These are phyloP conservation scores for Octonoba sinensis DNA, from an alignment of 2,888 invertebrate genomes.

Conservation along the genomic window DNA sequence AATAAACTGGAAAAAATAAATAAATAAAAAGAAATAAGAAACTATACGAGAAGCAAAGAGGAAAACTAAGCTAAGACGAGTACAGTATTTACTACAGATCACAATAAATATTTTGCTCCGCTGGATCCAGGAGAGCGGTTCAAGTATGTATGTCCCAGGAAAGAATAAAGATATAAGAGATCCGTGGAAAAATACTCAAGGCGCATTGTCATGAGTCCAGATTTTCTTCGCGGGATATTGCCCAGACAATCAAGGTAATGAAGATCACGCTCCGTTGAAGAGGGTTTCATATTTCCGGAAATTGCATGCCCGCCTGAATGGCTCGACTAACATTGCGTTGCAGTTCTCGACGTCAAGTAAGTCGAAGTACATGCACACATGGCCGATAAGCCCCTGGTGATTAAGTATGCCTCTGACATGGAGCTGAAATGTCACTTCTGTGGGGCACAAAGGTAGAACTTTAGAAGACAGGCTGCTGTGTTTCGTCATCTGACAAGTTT, in stretches of 20 bases:
- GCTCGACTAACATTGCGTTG: constrained; percentile 11
- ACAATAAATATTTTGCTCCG: constrained; percentile 19
- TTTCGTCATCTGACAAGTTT: too few relatives aligned
- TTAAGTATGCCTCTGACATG: constrained; percentile 37
- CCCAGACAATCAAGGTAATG: constrained; percentile 51
- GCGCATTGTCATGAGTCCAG: constrained; percentile 19
- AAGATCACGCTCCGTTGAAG: constrained; percentile 50
- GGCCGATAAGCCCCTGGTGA: constrained; percentile 24
- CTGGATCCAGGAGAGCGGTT: constrained; percentile 9
- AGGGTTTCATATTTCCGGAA: constrained; percentile 51
- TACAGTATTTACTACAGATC: not conserved
- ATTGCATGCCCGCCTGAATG: constrained; percentile 44
- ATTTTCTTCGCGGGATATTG: constrained; percentile 13
- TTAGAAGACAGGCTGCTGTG: too few relatives aligned
- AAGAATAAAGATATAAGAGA: not conserved
- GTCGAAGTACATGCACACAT: constrained; percentile 3
- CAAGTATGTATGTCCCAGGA: too few relatives aligned
- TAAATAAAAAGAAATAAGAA: too few relatives aligned
- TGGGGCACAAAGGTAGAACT: not conserved
- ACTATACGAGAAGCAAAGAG: too few relatives aligned
- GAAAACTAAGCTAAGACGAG: too few relatives aligned
- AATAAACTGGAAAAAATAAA: too few relatives aligned
- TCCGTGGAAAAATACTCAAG: not conserved
- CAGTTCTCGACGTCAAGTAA: too few relatives aligned
- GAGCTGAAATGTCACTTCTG: constrained; percentile 10